Conservation (phyloP, 1,140 invertebrate genomes). For the Diabrotica virgifera region DNA sequence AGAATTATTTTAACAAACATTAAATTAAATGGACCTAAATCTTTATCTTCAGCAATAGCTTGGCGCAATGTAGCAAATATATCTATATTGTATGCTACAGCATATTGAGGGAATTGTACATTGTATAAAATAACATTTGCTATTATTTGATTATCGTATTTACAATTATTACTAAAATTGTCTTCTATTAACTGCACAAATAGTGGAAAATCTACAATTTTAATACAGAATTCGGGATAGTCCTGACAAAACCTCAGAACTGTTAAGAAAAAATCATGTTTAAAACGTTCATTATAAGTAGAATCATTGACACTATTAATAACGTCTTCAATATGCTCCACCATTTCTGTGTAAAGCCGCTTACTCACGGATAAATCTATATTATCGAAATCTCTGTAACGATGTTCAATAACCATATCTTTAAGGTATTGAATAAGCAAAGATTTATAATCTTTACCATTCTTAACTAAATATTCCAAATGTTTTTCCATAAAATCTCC, state of each 20-base stretch:
- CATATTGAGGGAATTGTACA: conserved; percentile 6
- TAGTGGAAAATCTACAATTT: conserved; percentile 4
- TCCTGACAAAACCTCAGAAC: neutral
- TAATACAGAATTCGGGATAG: conserved; percentile 7
- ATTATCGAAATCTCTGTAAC: neutral
- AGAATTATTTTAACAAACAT: neutral
- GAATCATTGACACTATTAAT: neutral
- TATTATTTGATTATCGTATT: neutral
- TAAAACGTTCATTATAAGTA: neutral
- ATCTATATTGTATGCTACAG: neutral
- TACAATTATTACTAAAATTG: neutral
- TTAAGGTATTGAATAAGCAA: conserved; percentile 6
- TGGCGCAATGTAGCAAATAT: no score
- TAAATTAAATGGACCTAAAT: neutral
- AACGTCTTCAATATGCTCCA: neutral
- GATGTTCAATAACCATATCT: neutral
- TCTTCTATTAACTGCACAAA: neutral
- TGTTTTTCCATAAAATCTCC: conserved; percentile 6
- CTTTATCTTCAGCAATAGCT: no score
- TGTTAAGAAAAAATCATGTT: neutral
- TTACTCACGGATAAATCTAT: neutral
- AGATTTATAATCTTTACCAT: conserved; percentile 4
- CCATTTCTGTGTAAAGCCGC: conserved; percentile 12
- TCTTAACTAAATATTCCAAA: conserved; percentile 11
- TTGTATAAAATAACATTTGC: conserved; percentile 12